Percentiles rank a stretch among this genome's conserved stretches.
Evolutionary conservation across 1,140 invertebrate genomes (phyloP).

Genomic region (Drosophila erecta): DNA sequence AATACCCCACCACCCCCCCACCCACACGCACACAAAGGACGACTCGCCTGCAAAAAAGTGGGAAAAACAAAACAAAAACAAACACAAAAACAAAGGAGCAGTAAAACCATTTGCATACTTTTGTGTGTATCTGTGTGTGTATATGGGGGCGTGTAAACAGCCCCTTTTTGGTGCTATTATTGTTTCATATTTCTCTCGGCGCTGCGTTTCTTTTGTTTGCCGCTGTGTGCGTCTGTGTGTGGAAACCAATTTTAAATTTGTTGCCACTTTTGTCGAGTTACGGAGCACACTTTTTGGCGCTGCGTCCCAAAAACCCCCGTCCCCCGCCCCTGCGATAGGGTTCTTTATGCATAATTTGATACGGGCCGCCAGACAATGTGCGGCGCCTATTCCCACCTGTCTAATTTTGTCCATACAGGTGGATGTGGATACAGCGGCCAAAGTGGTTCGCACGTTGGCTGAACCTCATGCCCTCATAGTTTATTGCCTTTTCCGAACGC

Average conservation of each 20-base stretch:
- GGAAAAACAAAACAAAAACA: constrained; percentile 17
- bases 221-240: constrained; percentile 36
- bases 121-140: constrained; percentile 45
- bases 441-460: constrained; percentile 13
- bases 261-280: constrained; percentile 70
- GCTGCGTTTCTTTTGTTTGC: constrained; percentile 53
- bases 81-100: constrained; percentile 71
- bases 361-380: constrained; percentile 57
- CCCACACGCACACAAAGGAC: constrained; percentile 1
- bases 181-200: constrained; percentile 71
- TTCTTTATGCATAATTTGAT: constrained; percentile 69
- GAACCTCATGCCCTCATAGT: constrained; percentile 60
- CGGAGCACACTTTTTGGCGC: constrained; percentile 64
- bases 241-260: constrained; percentile 82
- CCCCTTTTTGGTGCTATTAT: constrained; percentile 60
- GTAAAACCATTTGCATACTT: constrained; percentile 81
- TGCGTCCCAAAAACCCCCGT: constrained; percentile 24
- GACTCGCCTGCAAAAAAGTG: neutral
- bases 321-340: constrained; percentile 26
- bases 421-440: constrained; percentile 7
- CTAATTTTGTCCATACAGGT: constrained; percentile 38
- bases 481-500: constrained; percentile 66
- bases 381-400: constrained; percentile 67
- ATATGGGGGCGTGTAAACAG: constrained; percentile 75
- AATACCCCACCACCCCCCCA: constrained; percentile 53